phyloP scores from a whole-genome alignment of 2,797 vertebrate genomes.

The Gadopsis bispinosus region DNA sequence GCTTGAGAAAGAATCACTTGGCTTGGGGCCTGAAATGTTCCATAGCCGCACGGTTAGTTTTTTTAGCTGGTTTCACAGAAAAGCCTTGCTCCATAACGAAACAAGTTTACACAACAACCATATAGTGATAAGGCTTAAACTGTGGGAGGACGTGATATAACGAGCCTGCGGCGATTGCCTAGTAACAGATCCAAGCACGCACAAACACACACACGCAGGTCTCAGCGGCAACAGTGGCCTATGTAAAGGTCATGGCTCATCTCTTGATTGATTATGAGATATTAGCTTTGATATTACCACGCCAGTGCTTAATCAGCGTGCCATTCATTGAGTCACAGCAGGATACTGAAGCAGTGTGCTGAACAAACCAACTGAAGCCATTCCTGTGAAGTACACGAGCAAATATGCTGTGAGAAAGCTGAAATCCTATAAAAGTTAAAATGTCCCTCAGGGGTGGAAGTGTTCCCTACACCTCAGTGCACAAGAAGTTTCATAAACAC shows the following conservation, averaged over 20 bases:
- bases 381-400: background rate
- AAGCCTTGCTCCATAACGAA: constrained; percentile 32
- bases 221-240: constrained; percentile 15
- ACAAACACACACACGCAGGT: constrained; percentile 30
- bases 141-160: constrained; percentile 52
- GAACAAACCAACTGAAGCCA: background rate
- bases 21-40: constrained; percentile 14
- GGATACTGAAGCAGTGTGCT: background rate
- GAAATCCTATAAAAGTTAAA: constrained; percentile 31
- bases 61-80: constrained; percentile 1
- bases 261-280: constrained; percentile 42
- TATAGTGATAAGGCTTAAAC: constrained; percentile 34
- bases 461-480: constrained; percentile 30
- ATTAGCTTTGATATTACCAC: constrained; percentile 32
- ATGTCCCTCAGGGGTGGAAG: constrained; percentile 23
- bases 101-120: constrained; percentile 62
- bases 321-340: constrained; percentile 2
- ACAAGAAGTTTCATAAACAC: constrained; percentile 37
- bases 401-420: background rate
- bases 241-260: constrained; percentile 44
- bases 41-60: background rate
- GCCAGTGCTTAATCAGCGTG: constrained; percentile 18
- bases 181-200: constrained; percentile 47
- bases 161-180: constrained; percentile 19
- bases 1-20: constrained; percentile 13